phyloP scores from a whole-genome alignment of 2,888 invertebrate genomes.

The Coenonympha glycerion region DNA sequence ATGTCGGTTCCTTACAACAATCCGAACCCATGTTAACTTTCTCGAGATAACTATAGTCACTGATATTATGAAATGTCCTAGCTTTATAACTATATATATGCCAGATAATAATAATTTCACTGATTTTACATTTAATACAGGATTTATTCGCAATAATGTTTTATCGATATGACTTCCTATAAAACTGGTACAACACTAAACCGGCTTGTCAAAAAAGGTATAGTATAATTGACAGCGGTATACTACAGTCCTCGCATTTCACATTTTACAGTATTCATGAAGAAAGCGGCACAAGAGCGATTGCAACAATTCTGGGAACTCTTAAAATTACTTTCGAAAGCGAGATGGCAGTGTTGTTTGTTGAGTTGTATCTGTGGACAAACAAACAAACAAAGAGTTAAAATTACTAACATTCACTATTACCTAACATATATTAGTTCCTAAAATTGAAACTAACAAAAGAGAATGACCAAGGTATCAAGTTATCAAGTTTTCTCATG shows the following conservation, averaged over 20 bases:
- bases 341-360: slow-evolving; percentile 72
- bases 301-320: slow-evolving; percentile 22
- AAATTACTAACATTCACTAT: no score
- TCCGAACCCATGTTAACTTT: no score
- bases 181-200: neutral
- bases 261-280: slow-evolving; percentile 9
- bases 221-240: neutral
- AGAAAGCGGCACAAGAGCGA: slow-evolving; percentile 11
- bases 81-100: no score
- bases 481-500: no score
- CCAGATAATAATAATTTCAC: no score
- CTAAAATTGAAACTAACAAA: no score
- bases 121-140: no score
- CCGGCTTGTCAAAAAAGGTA: neutral
- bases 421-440: no score
- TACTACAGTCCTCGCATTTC: neutral
- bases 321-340: slow-evolving; percentile 46
- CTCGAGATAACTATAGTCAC: no score
- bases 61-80: no score
- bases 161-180: neutral
- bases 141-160: neutral
- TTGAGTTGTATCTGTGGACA: slow-evolving; percentile 57
- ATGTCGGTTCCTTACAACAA: no score
- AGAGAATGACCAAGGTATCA: no score
- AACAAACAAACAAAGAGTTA: neutral